Percentiles rank a stretch among this genome's conserved stretches.
These are phyloP conservation scores for Drosophila micromelanica DNA, from an alignment of 1,140 invertebrate species.

Conservation along the genomic window DNA sequence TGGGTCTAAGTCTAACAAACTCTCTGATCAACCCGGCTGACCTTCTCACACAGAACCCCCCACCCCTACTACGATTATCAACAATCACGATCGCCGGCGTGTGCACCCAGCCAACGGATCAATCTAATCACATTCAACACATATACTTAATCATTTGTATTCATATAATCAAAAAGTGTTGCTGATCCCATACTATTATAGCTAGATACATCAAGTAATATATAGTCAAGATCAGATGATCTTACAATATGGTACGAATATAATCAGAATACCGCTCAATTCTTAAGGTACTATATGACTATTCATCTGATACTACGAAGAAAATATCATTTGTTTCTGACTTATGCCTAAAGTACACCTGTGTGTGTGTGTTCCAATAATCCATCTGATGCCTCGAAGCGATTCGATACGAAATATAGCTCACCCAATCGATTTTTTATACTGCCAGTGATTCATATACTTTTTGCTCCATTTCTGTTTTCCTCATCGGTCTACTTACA, in stretches of 20 bases:
- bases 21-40: background rate
- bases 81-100: conserved; percentile 30
- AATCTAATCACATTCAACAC: conserved; percentile 7
- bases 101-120: conserved; percentile 16
- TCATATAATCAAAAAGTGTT: background rate
- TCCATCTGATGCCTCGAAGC: too few relatives aligned
- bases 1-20: conserved; percentile 16
- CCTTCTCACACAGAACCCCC: background rate
- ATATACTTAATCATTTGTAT: conserved; percentile 3
- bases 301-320: too few relatives aligned
- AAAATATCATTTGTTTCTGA: too few relatives aligned
- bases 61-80: conserved; percentile 26
- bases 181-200: too few relatives aligned
- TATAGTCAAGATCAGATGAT: too few relatives aligned
- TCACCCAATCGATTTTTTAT: background rate
- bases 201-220: too few relatives aligned
- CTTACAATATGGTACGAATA: too few relatives aligned
- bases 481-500: background rate
- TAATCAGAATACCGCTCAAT: too few relatives aligned
- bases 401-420: too few relatives aligned
- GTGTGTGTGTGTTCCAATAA: too few relatives aligned
- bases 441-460: background rate
- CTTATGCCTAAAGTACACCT: too few relatives aligned
- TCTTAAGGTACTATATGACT: too few relatives aligned
- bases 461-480: background rate